Evolutionary conservation across 2,797 vertebrate genomes (phyloP), one percentile per base, ranked within the genome.

Genomic region (Gorsachius magnificus): DNA sequence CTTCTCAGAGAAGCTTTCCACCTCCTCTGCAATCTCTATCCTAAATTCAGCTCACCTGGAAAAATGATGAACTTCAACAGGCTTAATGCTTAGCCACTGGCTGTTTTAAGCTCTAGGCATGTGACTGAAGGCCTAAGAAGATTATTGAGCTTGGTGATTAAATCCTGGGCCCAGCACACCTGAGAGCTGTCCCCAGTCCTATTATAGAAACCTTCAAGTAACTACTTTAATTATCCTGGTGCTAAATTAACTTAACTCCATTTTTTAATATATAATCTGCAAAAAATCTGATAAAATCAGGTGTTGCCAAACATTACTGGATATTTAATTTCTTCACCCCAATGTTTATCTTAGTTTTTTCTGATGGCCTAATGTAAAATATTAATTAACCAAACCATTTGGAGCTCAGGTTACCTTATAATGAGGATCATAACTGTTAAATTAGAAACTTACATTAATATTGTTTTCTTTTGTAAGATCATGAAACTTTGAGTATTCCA

Each of bases 31-130:
- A 29, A 17, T 29, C 53, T 29, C 46, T 33, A 6, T 1, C 51
- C 54, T 41, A 71, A 91, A 95, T 69, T 22, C 78, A 74, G 6
- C 61, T 93, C 94, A 97, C 68, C 90, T 94, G 80, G 45, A 71
- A 50, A 46, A 51, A 51, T 4, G 0, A 29, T 11, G 33, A 46
- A 4, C 54, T 61, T 43, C 46, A 48, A 16, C 33, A 56, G 41
- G 72, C 65, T 78, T 69, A 57, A 11, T 0, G 13, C 46, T 29
- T 35, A 20, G 29, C 38, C 16, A 60, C 11, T 18, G 79, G 31
- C 65, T 89, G 64, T 1, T 45, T 45, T 36, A 71, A 84, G 6
- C 41, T 11, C 31, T 46, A 70, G 41, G 38, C 58, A 33, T 31
- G 75, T 46, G 45, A 53, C 41, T 77, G 63, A 54, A 60, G 20